These are phyloP conservation scores for Arctia plantaginis DNA, from an alignment of 2,888 invertebrate genomes.

Conservation along the genomic window DNA sequence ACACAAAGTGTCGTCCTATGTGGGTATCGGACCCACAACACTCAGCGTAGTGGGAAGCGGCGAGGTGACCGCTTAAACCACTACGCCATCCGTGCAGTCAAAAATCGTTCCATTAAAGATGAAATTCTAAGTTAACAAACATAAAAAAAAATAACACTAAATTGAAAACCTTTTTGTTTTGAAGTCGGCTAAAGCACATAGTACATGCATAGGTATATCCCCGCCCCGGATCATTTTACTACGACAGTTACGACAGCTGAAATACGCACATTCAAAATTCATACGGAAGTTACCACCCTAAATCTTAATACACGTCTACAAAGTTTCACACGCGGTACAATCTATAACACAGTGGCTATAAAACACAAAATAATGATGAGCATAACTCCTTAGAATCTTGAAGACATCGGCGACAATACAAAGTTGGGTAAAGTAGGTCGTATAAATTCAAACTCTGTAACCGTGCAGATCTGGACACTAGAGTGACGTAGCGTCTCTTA, in stretches of 20 bases:
- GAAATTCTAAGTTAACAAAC: no score
- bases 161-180: no score
- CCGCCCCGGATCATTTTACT: not conserved
- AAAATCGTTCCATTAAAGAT: no score
- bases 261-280: constrained; percentile 12
- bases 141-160: no score
- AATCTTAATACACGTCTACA: constrained; percentile 27
- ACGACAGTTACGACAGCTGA: not conserved
- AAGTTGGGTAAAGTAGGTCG: constrained; percentile 70
- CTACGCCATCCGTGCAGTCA: no score
- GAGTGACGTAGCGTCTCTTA: constrained; percentile 26
- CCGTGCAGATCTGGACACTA: constrained; percentile 49
- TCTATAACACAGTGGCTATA: constrained; percentile 42
- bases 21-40: no score
- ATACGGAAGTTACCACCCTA: not conserved
- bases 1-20: no score
- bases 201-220: not conserved
- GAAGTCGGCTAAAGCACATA: not conserved
- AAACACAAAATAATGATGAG: constrained; percentile 52
- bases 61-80: no score
- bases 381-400: constrained; percentile 43
- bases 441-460: constrained; percentile 72
- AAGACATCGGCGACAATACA: constrained; percentile 53
- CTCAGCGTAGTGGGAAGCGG: no score
- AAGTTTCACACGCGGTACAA: constrained; percentile 46